phyloP scores from a whole-genome alignment of 2,797 vertebrate species.

The Phrynocephalus vlangalii region DNA sequence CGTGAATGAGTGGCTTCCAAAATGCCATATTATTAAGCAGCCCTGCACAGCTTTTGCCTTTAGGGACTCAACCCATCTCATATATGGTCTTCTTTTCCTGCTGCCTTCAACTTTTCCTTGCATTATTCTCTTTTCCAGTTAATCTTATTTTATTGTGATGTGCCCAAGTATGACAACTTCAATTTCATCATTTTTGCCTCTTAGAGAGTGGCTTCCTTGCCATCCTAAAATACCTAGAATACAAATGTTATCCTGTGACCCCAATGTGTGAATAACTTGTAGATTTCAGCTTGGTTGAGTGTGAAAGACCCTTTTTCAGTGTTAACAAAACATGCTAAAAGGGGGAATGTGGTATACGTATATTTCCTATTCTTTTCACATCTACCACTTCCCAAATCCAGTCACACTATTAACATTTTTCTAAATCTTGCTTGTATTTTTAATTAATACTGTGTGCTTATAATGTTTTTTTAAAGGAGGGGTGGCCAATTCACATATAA shows the following conservation, averaged over 20 bases:
- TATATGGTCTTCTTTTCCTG: background rate
- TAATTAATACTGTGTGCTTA: background rate
- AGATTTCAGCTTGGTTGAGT: background rate
- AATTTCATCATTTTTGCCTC: too few species aligned
- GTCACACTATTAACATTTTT: background rate
- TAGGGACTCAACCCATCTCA: too few species aligned
- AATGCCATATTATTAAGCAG: too few species aligned
- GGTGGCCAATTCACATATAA: conserved; percentile 22
- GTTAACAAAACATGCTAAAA: background rate
- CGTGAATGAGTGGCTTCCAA: too few species aligned
- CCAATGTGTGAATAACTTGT: background rate
- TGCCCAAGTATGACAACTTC: too few species aligned
- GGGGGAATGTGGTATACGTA: background rate
- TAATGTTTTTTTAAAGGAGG: background rate
- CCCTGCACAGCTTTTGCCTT: too few species aligned
- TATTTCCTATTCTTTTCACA: background rate
- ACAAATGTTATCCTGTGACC: background rate
- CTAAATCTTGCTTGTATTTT: conserved; percentile 26
- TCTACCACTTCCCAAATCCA: background rate
- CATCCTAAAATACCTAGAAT: background rate
- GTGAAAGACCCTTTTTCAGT: background rate
- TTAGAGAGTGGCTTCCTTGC: too few species aligned
- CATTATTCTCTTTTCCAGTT: too few species aligned
- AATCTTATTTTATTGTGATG: too few species aligned
- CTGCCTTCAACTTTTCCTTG: background rate